Percentiles rank a stretch among this genome's conserved stretches.
Conservation (phyloP, 1,140 invertebrate species). For the Heterodera carotae region DNA sequence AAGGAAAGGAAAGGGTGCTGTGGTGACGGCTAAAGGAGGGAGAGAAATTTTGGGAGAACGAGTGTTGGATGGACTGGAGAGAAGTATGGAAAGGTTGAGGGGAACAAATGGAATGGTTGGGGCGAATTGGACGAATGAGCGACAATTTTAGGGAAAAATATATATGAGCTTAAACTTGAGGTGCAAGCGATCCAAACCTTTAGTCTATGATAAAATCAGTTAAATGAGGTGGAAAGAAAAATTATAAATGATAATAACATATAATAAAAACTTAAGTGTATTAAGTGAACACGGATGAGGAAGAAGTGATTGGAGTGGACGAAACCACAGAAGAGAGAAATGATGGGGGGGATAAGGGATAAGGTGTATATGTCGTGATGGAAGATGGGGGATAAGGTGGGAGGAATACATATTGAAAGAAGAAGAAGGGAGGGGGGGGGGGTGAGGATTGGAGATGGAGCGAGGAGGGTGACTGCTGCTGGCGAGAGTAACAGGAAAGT, state of each 20-base stretch:
- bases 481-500: neutral
- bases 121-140: neutral
- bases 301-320: neutral
- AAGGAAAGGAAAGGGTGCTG: conserved; percentile 2
- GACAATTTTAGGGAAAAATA: neutral
- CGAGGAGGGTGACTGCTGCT: neutral
- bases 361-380: neutral
- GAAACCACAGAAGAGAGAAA: neutral
- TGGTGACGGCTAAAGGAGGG: conserved; percentile 7
- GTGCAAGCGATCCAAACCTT: neutral
- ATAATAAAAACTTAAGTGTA: too few relatives aligned
- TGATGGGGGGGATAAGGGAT: neutral
- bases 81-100: neutral
- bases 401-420: neutral
- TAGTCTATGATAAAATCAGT: too few relatives aligned
- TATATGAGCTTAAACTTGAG: neutral
- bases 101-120: neutral
- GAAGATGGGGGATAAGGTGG: too few relatives aligned
- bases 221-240: too few relatives aligned
- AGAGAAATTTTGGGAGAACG: neutral
- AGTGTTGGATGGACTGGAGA: neutral
- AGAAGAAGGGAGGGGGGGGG: too few relatives aligned
- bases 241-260: too few relatives aligned
- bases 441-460: neutral
- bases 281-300: neutral